phyloP scores from a whole-genome alignment of 2,797 vertebrate genomes.

The Helicolenus hilgendorfi region DNA sequence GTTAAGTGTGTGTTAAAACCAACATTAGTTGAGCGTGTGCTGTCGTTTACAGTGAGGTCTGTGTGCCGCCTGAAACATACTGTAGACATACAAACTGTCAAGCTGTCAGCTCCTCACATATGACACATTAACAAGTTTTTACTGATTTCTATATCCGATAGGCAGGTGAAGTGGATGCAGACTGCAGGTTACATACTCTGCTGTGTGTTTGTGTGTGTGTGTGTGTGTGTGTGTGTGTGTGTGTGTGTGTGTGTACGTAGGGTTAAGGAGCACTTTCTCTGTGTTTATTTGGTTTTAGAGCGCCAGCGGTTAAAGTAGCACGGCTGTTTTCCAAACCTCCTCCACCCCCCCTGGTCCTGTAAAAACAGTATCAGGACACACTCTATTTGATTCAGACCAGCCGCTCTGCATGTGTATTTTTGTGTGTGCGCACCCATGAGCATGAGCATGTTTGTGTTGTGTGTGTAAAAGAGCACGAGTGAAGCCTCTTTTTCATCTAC shows the following conservation, averaged over 20 bases:
- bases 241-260: constrained; percentile 22
- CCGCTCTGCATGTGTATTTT: constrained; percentile 22
- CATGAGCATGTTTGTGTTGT: constrained; percentile 29
- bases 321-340: constrained; percentile 74
- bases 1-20: constrained; percentile 44
- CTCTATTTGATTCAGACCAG: constrained; percentile 69
- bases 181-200: background rate
- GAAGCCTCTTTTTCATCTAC: constrained; percentile 33
- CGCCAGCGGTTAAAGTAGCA: constrained; percentile 64
- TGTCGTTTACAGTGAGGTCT: constrained; percentile 15
- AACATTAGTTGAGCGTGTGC: background rate
- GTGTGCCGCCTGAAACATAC: constrained; percentile 12
- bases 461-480: constrained; percentile 48
- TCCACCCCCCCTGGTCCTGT: constrained; percentile 62
- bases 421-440: background rate
- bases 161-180: constrained; percentile 8
- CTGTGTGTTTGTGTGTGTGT: constrained; percentile 12
- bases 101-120: constrained; percentile 46
- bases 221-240: background rate
- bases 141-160: constrained; percentile 33
- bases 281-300: constrained; percentile 74
- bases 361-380: constrained; percentile 83
- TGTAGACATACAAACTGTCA: constrained; percentile 32
- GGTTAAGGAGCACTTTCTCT: constrained; percentile 54
- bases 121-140: constrained; percentile 41